A percentile compares a stretch with the other conserved stretches of the same genome.
These are phyloP conservation scores for Thyatira batis DNA, from an alignment of 2,888 invertebrate genomes.

Conservation along the genomic window DNA sequence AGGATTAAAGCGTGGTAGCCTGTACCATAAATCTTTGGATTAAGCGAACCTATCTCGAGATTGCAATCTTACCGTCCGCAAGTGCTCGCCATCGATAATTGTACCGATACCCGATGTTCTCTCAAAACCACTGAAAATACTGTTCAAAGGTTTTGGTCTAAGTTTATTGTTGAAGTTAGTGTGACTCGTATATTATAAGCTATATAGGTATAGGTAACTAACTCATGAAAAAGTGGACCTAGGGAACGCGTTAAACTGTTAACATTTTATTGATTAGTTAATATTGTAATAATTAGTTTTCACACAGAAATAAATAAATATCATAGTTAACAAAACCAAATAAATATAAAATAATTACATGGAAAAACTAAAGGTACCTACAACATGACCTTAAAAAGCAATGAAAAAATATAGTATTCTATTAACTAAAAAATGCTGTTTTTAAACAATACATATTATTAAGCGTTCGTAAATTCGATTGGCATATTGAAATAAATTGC, in stretches of 20 bases:
- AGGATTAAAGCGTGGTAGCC: constrained; percentile 68
- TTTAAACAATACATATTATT: constrained; percentile 57
- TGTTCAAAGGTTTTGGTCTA: constrained; percentile 39
- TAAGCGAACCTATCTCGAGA: constrained; percentile 74
- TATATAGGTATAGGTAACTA: no score
- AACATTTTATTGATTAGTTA: no score
- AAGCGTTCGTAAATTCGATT: constrained; percentile 75
- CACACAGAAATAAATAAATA: no score
- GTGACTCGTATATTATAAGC: not conserved
- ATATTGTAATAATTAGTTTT: no score
- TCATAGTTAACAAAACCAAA: not conserved
- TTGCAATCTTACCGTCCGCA: constrained; percentile 69
- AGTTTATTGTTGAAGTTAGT: constrained; percentile 6
- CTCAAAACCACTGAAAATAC: constrained; percentile 47
- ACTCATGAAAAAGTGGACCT: no score
- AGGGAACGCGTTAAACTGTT: no score
- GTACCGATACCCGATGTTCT: constrained; percentile 67
- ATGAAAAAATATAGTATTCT: constrained; percentile 52
- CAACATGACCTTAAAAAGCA: not conserved
- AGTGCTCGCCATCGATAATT: constrained; percentile 69
- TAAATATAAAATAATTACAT: not conserved
- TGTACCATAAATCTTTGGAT: constrained; percentile 73
- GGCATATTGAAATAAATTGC: constrained; percentile 79
- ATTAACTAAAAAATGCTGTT: constrained; percentile 55
- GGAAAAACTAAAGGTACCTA: not conserved